Evolutionary conservation across 2,888 invertebrate genomes (phyloP).

Genomic region (Brassicogethes aeneus): DNA sequence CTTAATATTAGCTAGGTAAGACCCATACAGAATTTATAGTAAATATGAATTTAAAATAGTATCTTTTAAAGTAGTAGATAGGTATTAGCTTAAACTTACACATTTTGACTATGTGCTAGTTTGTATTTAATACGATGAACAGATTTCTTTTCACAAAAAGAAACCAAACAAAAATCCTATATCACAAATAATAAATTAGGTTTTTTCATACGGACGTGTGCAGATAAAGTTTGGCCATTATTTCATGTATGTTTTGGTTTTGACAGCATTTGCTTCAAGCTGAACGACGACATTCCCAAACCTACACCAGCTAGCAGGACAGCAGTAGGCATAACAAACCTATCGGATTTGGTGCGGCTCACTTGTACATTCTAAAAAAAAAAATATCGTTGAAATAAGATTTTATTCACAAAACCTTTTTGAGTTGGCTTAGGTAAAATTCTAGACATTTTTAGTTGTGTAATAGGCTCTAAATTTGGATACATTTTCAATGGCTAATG

Average conservation of each 20-base stretch:
- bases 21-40: slow-evolving; percentile 22
- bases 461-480: too few relatives aligned
- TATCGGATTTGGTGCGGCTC: slow-evolving; percentile 18
- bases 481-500: too few relatives aligned
- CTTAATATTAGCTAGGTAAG: too few relatives aligned
- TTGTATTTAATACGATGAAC: too few relatives aligned
- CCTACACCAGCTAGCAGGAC: slow-evolving; percentile 36
- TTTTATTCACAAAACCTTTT: neutral
- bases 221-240: too few relatives aligned
- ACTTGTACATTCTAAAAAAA: slow-evolving; percentile 14
- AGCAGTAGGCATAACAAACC: slow-evolving; percentile 34
- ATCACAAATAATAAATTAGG: too few relatives aligned
- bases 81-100: slow-evolving; percentile 20
- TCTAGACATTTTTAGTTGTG: too few relatives aligned
- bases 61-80: slow-evolving; percentile 29
- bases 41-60: slow-evolving; percentile 35
- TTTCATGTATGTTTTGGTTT: neutral
- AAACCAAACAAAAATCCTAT: too few relatives aligned
- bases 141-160: too few relatives aligned
- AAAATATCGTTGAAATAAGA: neutral
- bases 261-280: slow-evolving; percentile 31
- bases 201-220: too few relatives aligned
- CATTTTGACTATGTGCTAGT: too few relatives aligned
- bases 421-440: too few relatives aligned
- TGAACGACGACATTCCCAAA: slow-evolving; percentile 36